These are phyloP conservation scores for Sitta europaea DNA, from an alignment of 2,113 vertebrate genomes.

Conservation along the genomic window DNA sequence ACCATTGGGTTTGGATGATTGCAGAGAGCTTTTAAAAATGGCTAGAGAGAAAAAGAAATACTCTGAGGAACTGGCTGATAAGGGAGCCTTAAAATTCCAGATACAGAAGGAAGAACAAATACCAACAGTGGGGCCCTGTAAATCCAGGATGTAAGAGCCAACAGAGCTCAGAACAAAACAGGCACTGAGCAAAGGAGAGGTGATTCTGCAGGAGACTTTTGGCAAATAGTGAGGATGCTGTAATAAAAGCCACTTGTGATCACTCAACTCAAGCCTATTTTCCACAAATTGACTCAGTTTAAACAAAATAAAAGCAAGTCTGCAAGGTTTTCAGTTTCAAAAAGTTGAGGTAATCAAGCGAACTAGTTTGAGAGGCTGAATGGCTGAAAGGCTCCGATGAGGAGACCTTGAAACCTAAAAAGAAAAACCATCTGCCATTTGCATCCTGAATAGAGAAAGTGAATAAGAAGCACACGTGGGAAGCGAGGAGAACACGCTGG, in stretches of 20 bases:
- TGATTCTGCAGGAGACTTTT: not conserved
- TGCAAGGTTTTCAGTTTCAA: not conserved
- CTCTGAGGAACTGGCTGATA: not conserved
- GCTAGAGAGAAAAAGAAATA: not conserved
- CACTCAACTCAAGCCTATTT: not conserved
- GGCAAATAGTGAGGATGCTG: not conserved
- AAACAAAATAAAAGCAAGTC: conserved; percentile 3
- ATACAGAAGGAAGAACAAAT: not conserved
- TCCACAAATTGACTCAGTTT: not conserved
- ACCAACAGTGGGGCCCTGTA: not conserved
- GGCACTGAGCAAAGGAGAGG: not conserved
- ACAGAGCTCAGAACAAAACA: not conserved
- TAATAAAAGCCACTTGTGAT: conserved; percentile 17
- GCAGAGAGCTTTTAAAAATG: conserved; percentile 6
- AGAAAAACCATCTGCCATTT: not conserved
- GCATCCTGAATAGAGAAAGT: not conserved
- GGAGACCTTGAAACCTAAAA: not conserved
- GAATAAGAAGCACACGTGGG: not conserved
- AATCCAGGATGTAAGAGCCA: not conserved
- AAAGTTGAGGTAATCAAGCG: not conserved
- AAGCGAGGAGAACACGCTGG: not conserved
- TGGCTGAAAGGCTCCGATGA: not conserved
- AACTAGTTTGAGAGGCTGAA: not conserved
- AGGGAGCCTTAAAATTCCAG: conserved; percentile 5
- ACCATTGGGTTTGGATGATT: not conserved